phyloP scores from a whole-genome alignment of 2,888 invertebrate genomes.

The Drosophila setosimentum region DNA sequence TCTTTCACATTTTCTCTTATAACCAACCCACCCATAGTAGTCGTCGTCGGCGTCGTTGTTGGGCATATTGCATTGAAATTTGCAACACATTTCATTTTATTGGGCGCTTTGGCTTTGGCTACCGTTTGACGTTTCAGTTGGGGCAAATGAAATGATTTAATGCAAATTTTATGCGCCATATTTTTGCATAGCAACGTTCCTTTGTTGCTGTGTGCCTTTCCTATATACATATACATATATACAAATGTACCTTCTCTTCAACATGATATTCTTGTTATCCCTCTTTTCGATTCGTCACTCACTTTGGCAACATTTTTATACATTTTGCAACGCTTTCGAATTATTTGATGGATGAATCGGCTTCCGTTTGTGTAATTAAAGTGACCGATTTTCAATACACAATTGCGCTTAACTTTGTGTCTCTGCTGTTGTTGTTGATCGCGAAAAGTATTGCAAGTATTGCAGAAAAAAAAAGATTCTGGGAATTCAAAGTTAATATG shows the following conservation, averaged over 20 bases:
- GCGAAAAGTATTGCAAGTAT: background rate
- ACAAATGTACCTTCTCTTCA: slow-evolving; percentile 34
- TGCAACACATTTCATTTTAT: slow-evolving; percentile 77
- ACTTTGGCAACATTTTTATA: slow-evolving; percentile 56
- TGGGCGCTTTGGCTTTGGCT: slow-evolving; percentile 64
- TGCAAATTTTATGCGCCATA: slow-evolving; percentile 77
- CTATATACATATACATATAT: background rate
- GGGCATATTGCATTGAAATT: slow-evolving; percentile 80
- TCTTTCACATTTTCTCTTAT: slow-evolving; percentile 55
- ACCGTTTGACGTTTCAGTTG: slow-evolving; percentile 70
- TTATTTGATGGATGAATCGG: slow-evolving; percentile 37
- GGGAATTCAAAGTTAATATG: background rate
- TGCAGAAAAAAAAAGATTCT: background rate
- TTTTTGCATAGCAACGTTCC: slow-evolving; percentile 48
- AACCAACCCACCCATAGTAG: slow-evolving; percentile 11
- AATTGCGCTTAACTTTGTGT: background rate
- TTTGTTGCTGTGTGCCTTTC: slow-evolving; percentile 14
- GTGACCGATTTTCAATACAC: background rate
- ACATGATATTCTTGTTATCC: slow-evolving; percentile 41
- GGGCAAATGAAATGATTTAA: slow-evolving; percentile 67
- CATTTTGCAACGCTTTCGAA: slow-evolving; percentile 63
- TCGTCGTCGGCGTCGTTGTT: slow-evolving; percentile 23
- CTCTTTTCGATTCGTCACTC: slow-evolving; percentile 17
- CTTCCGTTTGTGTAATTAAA: slow-evolving; percentile 37
- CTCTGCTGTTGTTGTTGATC: background rate